Percentiles rank a stretch among this genome's conserved stretches.
Evolutionary conservation across 2,888 invertebrate species (phyloP).

Genomic region (Hipparchia semele): DNA sequence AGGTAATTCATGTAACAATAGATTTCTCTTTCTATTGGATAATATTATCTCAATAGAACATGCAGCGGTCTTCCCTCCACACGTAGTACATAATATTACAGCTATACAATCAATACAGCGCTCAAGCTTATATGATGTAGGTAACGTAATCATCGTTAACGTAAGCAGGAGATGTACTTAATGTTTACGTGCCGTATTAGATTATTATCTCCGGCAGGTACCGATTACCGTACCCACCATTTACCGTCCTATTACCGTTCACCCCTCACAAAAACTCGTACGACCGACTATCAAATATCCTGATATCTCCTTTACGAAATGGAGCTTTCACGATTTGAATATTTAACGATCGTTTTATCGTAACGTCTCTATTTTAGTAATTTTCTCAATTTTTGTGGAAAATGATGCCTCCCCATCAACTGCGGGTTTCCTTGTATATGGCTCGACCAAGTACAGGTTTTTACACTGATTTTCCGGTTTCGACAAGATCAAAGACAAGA

Average conservation of each 20-base stretch:
- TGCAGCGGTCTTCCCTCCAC: not conserved
- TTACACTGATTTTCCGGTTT: no score
- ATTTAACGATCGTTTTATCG: slow-evolving; percentile 9
- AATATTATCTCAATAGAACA: not conserved
- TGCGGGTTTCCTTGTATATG: no score
- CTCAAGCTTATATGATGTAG: not conserved
- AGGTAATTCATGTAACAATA: not conserved
- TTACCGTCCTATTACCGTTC: slow-evolving; percentile 14
- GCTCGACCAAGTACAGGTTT: no score
- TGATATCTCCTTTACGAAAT: slow-evolving; percentile 17
- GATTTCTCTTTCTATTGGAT: not conserved
- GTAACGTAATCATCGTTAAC: not conserved
- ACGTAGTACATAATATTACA: not conserved
- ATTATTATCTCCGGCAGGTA: slow-evolving; percentile 15
- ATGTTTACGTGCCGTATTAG: not conserved
- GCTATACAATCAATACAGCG: not conserved
- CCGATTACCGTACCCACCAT: not conserved
- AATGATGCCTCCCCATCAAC: no score
- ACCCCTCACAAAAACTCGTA: slow-evolving; percentile 21
- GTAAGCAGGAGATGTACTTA: not conserved
- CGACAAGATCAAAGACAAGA: no score
- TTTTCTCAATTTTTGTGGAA: no score
- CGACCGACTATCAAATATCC: slow-evolving; percentile 21
- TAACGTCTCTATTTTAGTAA: no score
- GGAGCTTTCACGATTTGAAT: slow-evolving; percentile 16